phyloP scores from a whole-genome alignment of 2,113 vertebrate species.

The Pogonocichla stellata region DNA sequence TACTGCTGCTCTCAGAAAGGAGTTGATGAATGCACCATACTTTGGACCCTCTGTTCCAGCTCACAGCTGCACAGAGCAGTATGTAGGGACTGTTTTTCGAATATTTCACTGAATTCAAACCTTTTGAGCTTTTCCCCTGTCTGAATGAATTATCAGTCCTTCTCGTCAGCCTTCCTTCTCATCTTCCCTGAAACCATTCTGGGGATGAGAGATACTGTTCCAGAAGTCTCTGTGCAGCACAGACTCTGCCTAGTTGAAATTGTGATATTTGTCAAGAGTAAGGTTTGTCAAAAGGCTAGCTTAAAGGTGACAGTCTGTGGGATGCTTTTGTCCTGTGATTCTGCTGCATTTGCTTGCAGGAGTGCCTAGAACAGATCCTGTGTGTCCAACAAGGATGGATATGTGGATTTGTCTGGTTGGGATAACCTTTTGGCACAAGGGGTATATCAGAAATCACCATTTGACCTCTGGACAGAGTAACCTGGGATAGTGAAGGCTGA shows the following conservation, averaged over 20 bases:
- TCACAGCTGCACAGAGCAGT: neutral
- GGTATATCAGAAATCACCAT: neutral
- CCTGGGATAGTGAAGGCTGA: neutral
- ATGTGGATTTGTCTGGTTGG: neutral
- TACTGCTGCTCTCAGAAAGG: neutral
- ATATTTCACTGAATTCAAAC: neutral
- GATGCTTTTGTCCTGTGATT: neutral
- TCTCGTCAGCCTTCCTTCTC: neutral
- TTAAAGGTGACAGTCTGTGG: neutral
- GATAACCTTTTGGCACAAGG: neutral
- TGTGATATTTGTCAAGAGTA: neutral
- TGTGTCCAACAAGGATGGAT: fast-evolving
- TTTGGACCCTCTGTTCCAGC: neutral
- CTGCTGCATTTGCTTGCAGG: neutral
- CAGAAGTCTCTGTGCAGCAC: neutral
- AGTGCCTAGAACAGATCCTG: neutral
- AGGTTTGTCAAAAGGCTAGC: neutral
- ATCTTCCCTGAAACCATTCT: neutral
- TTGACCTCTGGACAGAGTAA: neutral
- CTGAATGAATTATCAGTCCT: neutral
- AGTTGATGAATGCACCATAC: neutral
- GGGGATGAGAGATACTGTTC: neutral
- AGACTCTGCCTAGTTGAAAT: neutral
- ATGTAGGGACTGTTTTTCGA: neutral
- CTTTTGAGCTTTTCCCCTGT: neutral